Evolutionary conservation across 2,797 vertebrate species (phyloP), one percentile per base, ranked within the genome.

Genomic region (Carduelis carduelis): DNA sequence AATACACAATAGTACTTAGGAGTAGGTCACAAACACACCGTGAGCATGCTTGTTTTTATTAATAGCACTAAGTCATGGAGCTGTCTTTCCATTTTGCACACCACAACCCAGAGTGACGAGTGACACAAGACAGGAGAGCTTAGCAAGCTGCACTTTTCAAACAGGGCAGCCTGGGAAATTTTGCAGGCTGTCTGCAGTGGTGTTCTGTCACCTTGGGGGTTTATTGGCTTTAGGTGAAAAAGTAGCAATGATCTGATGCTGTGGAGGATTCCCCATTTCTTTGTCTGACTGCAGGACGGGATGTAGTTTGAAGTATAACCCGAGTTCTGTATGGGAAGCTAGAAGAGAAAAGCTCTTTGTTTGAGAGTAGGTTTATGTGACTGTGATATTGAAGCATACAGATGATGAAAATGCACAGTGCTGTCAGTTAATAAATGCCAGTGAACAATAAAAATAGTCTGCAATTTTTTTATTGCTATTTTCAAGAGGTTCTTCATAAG

Each of bases 191-290:
- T 12, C 75, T 66, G 19, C 0, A 0, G 0, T 85, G 55, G 0
- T 87, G 57, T 72, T 70, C 61, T 89, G 76, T 47, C 41, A 68
- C 79, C 23, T 4, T 52, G 69, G 46, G 43, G 57, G 61, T 95
- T 88, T 46, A 14, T 86, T 88, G 78, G 47, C 64, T 81, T 84
- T 10, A 43, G 71, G 66, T 77, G 74, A 94, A 74, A 75, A 86
- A 77, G 71, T 75, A 53, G 64, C 70, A 78, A 49, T 53, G 41
- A 78, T 91, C 60, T 2, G 11, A 35, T 3, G 6, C 60, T 71
- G 22, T 46, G 66, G 43, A 95, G 77, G 78, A 63, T 93, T 96
- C 77, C 61, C 57, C 19, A n/a, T 22, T 89, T 94, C 55, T 90
- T 71, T 71, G 92, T 63, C 57, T 70, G 56, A 15, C 26, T 27